These are phyloP conservation scores for Gnathonemus longibarbis DNA, from an alignment of 2,113 vertebrate genomes.

Conservation along the genomic window DNA sequence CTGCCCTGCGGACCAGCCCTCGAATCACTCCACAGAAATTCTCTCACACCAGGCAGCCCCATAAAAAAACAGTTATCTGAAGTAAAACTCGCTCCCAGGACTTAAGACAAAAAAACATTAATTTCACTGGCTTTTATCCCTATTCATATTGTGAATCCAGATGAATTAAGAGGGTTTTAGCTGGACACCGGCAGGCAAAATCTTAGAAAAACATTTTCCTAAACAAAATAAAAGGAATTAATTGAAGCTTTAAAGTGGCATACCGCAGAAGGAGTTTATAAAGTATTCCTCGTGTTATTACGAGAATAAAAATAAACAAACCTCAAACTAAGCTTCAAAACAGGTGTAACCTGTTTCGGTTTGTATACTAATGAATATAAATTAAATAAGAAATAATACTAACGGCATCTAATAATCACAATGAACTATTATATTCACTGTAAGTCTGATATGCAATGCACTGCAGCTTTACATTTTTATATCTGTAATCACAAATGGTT, in stretches of 20 bases:
- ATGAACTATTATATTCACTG: not conserved
- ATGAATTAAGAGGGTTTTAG: not conserved
- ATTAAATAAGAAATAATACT: not conserved
- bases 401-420: not conserved
- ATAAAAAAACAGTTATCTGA: not conserved
- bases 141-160: not conserved
- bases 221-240: not conserved
- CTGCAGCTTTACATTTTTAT: not conserved
- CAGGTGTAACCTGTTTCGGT: not conserved
- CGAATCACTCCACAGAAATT: not conserved
- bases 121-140: not conserved
- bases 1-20: not conserved
- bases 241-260: not conserved
- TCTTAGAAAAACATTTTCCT: not conserved
- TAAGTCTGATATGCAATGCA: not conserved
- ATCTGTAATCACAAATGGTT: not conserved
- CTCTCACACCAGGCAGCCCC: not conserved
- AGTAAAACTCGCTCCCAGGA: not conserved
- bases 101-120: not conserved
- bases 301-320: not conserved
- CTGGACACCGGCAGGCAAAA: not conserved
- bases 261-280: not conserved
- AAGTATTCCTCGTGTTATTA: not conserved
- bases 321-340: not conserved
- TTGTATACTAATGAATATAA: not conserved